Percentiles rank a stretch among this genome's conserved stretches.
These are phyloP conservation scores for Limnodromus scolopaceus DNA, from an alignment of 2,797 vertebrate genomes.

Conservation along the genomic window DNA sequence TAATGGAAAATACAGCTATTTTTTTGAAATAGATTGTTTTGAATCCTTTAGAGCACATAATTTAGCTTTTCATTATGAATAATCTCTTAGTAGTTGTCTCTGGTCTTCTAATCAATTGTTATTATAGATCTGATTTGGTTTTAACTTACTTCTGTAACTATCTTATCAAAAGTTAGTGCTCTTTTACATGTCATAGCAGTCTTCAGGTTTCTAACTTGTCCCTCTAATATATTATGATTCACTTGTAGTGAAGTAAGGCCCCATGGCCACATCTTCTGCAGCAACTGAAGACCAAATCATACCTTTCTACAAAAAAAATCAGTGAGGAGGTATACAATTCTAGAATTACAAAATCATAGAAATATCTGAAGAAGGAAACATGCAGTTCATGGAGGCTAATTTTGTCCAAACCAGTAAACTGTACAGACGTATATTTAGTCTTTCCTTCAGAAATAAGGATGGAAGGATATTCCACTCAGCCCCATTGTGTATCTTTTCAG, in stretches of 20 bases:
- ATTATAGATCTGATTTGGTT: background rate
- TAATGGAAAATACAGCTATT: background rate
- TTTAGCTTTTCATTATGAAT: background rate
- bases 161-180: background rate
- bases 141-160: background rate
- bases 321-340: background rate
- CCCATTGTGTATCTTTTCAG: background rate
- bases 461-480: accelerated
- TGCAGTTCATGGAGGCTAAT: background rate
- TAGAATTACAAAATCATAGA: background rate
- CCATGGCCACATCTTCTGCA: background rate
- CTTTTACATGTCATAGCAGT: background rate
- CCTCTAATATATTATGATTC: background rate
- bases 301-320: background rate
- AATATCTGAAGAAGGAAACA: background rate
- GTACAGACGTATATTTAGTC: background rate
- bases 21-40: background rate
- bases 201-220: background rate
- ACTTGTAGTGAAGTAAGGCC: background rate
- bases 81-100: background rate
- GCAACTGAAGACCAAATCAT: background rate
- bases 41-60: background rate
- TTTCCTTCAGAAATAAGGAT: background rate
- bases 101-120: background rate
- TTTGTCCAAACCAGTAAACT: background rate